phyloP scores from a whole-genome alignment of 2,797 vertebrate species.

The Enteromius fasciolatus region DNA sequence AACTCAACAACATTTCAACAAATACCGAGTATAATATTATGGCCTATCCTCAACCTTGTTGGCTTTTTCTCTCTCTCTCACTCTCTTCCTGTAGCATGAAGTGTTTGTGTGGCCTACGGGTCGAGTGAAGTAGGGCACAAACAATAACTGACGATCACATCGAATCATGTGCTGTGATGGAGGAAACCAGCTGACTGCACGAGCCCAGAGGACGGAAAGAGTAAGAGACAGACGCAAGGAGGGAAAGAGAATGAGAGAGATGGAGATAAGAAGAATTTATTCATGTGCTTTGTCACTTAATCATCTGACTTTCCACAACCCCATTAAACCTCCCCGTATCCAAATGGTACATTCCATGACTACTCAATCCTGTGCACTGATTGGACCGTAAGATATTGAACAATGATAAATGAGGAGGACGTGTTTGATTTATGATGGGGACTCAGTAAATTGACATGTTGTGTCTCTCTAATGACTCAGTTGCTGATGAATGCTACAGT shows the following conservation, averaged over 20 bases:
- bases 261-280: slow-evolving; percentile 52
- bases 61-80: neutral
- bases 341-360: slow-evolving; percentile 59
- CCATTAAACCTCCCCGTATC: slow-evolving; percentile 41
- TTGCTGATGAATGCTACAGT: slow-evolving; percentile 34
- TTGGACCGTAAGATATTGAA: slow-evolving; percentile 9
- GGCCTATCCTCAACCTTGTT: neutral
- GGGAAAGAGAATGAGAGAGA: slow-evolving; percentile 19
- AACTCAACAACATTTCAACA: neutral
- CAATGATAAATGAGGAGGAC: slow-evolving; percentile 24
- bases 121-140: slow-evolving; percentile 73
- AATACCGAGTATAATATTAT: neutral
- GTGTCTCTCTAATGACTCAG: slow-evolving; percentile 16
- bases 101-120: slow-evolving; percentile 66
- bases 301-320: slow-evolving; percentile 59
- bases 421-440: slow-evolving; percentile 21
- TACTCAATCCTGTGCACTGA: slow-evolving; percentile 42
- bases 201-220: slow-evolving; percentile 61
- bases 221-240: neutral
- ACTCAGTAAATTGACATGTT: slow-evolving; percentile 15
- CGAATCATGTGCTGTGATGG: slow-evolving; percentile 76
- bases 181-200: slow-evolving; percentile 77
- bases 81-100: slow-evolving; percentile 34
- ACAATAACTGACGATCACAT: slow-evolving; percentile 78
- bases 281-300: slow-evolving; percentile 51